Base-by-base conservation (phyloP, 2,888 invertebrate genomes). In the Macrophya alboannulata region DNA sequence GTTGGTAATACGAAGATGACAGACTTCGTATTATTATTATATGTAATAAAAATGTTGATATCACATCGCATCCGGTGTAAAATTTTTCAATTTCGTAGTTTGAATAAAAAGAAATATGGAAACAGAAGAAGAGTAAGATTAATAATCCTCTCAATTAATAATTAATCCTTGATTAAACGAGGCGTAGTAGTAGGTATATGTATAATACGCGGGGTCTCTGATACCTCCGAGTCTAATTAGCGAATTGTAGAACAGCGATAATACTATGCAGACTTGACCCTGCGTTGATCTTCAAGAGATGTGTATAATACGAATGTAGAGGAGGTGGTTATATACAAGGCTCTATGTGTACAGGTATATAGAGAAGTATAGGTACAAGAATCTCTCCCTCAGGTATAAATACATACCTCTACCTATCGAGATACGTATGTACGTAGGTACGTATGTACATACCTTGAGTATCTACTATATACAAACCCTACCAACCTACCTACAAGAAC, bases 201-300 rank as follows among this genome's bases (percentile, higher is more conserved):
- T 48, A 48, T 48, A 48, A 9, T 17, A 68, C 2, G 37, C 37
- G 25, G 17, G 12, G 25, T 68, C 68, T 31, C 68, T 25, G 31
- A 37, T 68, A 68, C 68, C 68, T 68, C 31, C 45, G 43, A 25
- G 68, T 51, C 83, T 83, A 83, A 83, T 83, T 83, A 83, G 83
- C 83, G 68, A 83, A 83, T 83, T 21, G 65, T 68, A 83, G 83
- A 65, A 65, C 68, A 68, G 48, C 10, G 31, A 81, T 81, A 62
- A 62, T 81, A 51, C 31, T 12, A 43, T 59, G 79, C 62, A 81
- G 62, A 59, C 40, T 31, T 83, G 83, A 83, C 83, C 83, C 83
- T 79, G 51, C 55, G 65, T 62, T 82, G 82, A 82, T 82, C 82
- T 65, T 83, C 40, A 0, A 0, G 81, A 81, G 62, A 62, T 45